Evolutionary conservation across 2,797 vertebrate genomes (phyloP), one percentile per base, ranked within the genome.

Genomic region (Falco naumanni): DNA sequence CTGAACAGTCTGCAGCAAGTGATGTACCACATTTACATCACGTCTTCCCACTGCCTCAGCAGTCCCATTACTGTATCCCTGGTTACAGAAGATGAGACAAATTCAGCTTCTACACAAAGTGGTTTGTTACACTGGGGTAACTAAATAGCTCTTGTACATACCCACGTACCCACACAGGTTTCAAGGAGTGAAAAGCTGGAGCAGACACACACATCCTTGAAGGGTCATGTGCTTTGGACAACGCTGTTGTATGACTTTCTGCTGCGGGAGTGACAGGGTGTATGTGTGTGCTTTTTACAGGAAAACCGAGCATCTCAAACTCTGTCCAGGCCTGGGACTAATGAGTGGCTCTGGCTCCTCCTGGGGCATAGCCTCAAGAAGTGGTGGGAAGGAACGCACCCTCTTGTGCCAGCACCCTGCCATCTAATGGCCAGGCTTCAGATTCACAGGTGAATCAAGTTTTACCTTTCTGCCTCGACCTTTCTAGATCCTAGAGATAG

Each of bases 361-460:
- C 53, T 28, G 16, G 50, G 34, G 34, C 51, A 71, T 1, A 25
- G 43, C 34, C 33, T 16, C 13, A 48, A 34, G 53, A 61, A 84
- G 43, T 2, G 8, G n/a, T 1, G 0, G 26, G 31, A 50, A 94
- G 51, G 47, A 15, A 77, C 0, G 0, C 72, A 68, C 16, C 8
- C 37, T 94, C 81, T 34, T n/a, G 16, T 89, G 79, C 90, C 89
- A 87, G 90, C 87, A 91, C 74, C 83, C 94, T 96, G 96, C 96
- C 96, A 97, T 71, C 97, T 97, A 96, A 95, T 94, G 96, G 97
- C 91, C 83, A 91, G 50, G 65, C 45, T 91, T 89, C 69, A 87
- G 75, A 64, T 66, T 66, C 68, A 90, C 93, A 94, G 19, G 15
- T 59, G 78, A 89, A 93, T 59, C 69, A 37, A 88, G 70, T 81